phyloP scores from a whole-genome alignment of 1,140 invertebrate species.

The Drosophila simulans region DNA sequence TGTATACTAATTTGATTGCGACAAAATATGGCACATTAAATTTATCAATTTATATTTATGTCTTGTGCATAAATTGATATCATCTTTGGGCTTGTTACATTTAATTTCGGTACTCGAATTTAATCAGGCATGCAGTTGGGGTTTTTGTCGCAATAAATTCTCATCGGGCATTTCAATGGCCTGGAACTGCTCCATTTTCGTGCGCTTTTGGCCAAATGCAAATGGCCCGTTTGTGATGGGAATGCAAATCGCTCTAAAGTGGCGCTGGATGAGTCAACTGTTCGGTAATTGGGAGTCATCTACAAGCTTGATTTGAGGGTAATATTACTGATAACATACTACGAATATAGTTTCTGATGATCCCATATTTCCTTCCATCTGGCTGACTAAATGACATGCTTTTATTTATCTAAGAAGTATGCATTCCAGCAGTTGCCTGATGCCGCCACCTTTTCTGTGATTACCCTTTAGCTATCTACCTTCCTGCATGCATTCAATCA shows the following conservation, averaged over 20 bases:
- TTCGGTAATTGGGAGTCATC: neutral
- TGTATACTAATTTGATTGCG: conserved; percentile 47
- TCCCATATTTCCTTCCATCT: too few species aligned
- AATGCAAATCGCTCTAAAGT: conserved; percentile 39
- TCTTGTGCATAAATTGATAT: conserved; percentile 29
- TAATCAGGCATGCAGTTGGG: conserved; percentile 66
- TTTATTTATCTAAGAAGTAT: too few species aligned
- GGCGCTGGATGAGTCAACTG: conserved; percentile 35
- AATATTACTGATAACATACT: too few species aligned
- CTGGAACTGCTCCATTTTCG: conserved; percentile 73
- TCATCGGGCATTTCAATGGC: conserved; percentile 58
- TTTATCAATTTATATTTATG: conserved; percentile 65
- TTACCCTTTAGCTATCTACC: neutral
- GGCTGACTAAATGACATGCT: too few species aligned
- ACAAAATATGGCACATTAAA: conserved; percentile 66
- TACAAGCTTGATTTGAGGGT: too few species aligned
- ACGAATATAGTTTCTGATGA: too few species aligned
- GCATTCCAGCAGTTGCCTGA: too few species aligned
- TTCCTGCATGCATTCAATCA: conserved; percentile 8
- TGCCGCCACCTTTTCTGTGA: neutral
- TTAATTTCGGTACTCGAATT: conserved; percentile 41
- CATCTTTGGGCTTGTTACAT: conserved; percentile 46
- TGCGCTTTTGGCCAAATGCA: conserved; percentile 53
- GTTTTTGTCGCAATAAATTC: conserved; percentile 65
- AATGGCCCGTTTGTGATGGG: conserved; percentile 59